phyloP scores from a whole-genome alignment of 2,113 vertebrate genomes.

The Sterna hirundo region DNA sequence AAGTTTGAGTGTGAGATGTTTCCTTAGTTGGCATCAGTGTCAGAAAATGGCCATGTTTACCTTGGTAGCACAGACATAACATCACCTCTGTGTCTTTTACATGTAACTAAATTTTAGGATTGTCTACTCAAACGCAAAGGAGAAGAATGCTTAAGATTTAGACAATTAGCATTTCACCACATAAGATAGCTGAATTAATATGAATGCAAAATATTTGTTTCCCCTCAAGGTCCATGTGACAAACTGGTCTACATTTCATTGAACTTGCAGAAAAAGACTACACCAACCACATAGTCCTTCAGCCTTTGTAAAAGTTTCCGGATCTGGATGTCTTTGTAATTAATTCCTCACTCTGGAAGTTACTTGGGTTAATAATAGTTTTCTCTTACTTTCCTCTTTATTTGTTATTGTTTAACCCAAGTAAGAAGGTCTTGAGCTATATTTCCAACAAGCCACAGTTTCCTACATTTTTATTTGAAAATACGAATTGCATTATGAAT shows the following conservation, averaged over 20 bases:
- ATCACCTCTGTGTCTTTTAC: neutral
- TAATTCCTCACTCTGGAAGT: neutral
- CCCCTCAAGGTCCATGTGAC: neutral
- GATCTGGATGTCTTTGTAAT: neutral
- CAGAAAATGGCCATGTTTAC: neutral
- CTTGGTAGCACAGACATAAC: neutral
- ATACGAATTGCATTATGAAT: neutral
- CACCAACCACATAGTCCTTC: neutral
- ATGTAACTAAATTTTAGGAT: neutral
- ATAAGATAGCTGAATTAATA: neutral
- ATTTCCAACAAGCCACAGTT: neutral
- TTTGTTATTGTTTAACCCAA: neutral
- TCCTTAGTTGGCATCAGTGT: neutral
- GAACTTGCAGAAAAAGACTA: neutral
- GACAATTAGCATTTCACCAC: neutral
- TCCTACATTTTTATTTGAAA: neutral
- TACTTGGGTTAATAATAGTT: neutral
- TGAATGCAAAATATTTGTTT: neutral
- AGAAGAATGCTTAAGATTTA: neutral
- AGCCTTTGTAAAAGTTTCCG: neutral
- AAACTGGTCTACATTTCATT: neutral
- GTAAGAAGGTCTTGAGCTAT: neutral
- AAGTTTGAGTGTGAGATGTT: neutral
- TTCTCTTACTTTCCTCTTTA: neutral
- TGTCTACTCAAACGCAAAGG: neutral